A percentile compares a stretch with the other conserved stretches of the same genome.
phyloP scores from a whole-genome alignment of 2,888 invertebrate genomes.

The Galerucella pusilla region DNA sequence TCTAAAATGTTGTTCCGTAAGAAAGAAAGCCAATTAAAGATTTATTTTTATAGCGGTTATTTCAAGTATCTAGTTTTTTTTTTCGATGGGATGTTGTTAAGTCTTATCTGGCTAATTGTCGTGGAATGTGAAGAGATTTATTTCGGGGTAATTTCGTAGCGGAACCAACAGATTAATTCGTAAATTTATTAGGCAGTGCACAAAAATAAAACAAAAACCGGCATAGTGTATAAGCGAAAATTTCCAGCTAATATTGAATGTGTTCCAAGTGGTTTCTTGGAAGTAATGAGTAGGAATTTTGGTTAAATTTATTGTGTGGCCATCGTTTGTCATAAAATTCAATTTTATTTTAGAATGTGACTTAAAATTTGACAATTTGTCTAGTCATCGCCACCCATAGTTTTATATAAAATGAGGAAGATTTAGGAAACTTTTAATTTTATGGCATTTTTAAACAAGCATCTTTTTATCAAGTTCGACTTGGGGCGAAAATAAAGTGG shows the following conservation, averaged over 20 bases:
- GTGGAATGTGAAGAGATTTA: constrained; percentile 13
- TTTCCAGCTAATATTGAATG: constrained; percentile 14
- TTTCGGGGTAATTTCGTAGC: background rate
- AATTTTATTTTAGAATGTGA: background rate
- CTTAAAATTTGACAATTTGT: background rate
- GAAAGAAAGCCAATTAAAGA: too few relatives aligned
- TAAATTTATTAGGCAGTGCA: constrained; percentile 3
- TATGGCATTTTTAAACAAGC: too few relatives aligned
- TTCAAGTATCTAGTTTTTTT: background rate
- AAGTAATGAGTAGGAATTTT: constrained; percentile 1
- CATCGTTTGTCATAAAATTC: too few relatives aligned
- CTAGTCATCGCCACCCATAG: background rate
- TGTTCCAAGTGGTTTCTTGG: constrained; percentile 20
- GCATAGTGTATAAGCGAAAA: background rate
- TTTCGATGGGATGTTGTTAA: background rate
- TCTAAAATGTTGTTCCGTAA: too few relatives aligned
- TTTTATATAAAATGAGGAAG: too few relatives aligned
- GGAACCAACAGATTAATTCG: constrained; percentile 10
- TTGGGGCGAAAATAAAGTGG: too few relatives aligned
- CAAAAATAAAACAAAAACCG: constrained; percentile 10
- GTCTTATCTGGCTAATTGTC: constrained; percentile 6
- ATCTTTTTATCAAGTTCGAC: too few relatives aligned
- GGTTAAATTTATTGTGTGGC: background rate
- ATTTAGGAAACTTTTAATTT: too few relatives aligned
- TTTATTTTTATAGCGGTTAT: background rate